Conservation (phyloP, 1,140 invertebrate genomes). For the Drosophila sechellia region DNA sequence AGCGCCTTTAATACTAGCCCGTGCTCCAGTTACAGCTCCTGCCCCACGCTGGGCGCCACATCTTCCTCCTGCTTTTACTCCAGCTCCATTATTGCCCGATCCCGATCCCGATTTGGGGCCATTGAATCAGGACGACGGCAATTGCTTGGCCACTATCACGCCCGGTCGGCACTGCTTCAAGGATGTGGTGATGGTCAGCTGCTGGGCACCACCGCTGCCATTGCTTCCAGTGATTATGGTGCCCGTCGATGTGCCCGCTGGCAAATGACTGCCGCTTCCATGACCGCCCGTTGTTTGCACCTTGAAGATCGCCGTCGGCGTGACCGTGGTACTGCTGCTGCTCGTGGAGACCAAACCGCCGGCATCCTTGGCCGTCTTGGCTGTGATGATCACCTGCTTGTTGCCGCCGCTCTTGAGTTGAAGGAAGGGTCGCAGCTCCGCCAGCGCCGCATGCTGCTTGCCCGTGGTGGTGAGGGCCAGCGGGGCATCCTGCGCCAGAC, state of each 20-base stretch:
- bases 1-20: constrained; percentile 67
- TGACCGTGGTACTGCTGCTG: constrained; percentile 44
- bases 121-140: constrained; percentile 83
- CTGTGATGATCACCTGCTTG: constrained; percentile 75
- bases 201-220: constrained; percentile 53
- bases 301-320: constrained; percentile 80
- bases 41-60: constrained; percentile 20
- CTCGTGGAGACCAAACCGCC: constrained; percentile 18
- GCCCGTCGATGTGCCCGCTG: constrained; percentile 11
- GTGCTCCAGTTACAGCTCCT: constrained; percentile 24
- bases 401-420: constrained; percentile 85
- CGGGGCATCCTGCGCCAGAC: constrained; percentile 87
- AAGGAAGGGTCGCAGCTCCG: constrained; percentile 88
- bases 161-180: constrained; percentile 90
- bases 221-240: constrained; percentile 44
- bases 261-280: constrained; percentile 9
- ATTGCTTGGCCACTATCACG: constrained; percentile 93
- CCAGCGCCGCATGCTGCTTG: constrained; percentile 85
- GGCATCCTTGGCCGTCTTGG: constrained; percentile 62
- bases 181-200: constrained; percentile 84
- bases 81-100: constrained; percentile 7
- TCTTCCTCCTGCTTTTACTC: constrained; percentile 23
- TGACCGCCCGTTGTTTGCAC: constrained; percentile 61
- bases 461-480: constrained; percentile 89
- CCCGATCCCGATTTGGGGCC: constrained; percentile 42